Percentiles rank a stretch among this genome's conserved stretches.
These are phyloP conservation scores for Lacanobia oleracea DNA, from an alignment of 2,888 invertebrate genomes.

Conservation along the genomic window DNA sequence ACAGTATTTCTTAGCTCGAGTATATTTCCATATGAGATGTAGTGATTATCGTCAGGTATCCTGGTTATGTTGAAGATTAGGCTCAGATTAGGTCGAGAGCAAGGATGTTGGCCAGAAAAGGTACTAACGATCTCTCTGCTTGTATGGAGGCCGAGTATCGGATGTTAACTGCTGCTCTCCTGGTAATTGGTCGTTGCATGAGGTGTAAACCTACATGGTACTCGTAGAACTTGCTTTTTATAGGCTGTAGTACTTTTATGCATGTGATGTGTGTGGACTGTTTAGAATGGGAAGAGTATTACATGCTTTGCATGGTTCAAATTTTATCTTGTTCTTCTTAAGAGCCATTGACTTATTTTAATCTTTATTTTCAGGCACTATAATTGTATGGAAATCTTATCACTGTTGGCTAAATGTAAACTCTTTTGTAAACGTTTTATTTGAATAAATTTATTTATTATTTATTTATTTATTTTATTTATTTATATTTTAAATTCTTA, in stretches of 20 bases:
- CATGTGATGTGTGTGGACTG: background rate
- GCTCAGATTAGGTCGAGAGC: conserved; percentile 20
- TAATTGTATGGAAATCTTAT: too few relatives aligned
- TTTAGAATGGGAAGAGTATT: background rate
- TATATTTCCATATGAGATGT: conserved; percentile 13
- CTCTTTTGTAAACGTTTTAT: too few relatives aligned
- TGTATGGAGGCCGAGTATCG: conserved; percentile 44
- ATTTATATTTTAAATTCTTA: too few relatives aligned
- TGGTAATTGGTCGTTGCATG: conserved; percentile 56
- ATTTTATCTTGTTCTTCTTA: too few relatives aligned
- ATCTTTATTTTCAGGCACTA: too few relatives aligned
- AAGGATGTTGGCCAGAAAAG: conserved; percentile 37
- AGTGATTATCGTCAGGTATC: conserved; percentile 31
- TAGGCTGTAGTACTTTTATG: background rate
- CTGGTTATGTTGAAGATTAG: conserved; percentile 30
- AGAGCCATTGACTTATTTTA: too few relatives aligned
- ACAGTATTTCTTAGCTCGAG: background rate
- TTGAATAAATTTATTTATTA: too few relatives aligned
- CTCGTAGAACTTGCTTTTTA: background rate
- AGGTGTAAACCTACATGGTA: background rate
- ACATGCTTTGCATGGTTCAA: background rate
- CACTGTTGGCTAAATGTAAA: too few relatives aligned
- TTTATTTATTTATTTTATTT: too few relatives aligned
- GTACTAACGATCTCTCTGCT: conserved; percentile 45
- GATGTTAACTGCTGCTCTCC: conserved; percentile 43